These are phyloP conservation scores for Dilophus febrilis DNA, from an alignment of 2,888 invertebrate species.

Conservation along the genomic window DNA sequence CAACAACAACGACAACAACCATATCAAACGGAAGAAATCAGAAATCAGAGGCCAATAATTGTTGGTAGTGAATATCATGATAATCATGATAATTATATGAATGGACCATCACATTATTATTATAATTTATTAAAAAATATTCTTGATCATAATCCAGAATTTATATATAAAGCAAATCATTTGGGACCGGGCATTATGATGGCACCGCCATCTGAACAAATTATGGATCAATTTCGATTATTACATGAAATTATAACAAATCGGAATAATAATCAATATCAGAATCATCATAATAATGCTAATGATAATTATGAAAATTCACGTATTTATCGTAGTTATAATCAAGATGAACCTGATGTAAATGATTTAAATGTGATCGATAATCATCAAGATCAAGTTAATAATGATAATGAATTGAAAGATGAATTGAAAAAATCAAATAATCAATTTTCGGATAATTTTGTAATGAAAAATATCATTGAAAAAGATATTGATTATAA, in stretches of 20 bases:
- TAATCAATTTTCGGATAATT: not conserved
- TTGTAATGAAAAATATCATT: too few relatives aligned
- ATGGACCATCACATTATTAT: not conserved
- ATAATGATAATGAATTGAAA: too few relatives aligned
- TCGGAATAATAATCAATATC: too few relatives aligned
- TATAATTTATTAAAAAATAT: constrained; percentile 1
- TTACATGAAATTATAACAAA: too few relatives aligned
- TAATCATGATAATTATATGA: too few relatives aligned
- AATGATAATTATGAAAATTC: too few relatives aligned
- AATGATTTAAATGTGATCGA: not conserved
- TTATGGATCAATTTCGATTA: not conserved
- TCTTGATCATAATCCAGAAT: not conserved
- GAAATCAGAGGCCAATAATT: not conserved
- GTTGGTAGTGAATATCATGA: not conserved
- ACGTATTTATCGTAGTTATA: not conserved
- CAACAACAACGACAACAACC: too few relatives aligned
- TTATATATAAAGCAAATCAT: not conserved
- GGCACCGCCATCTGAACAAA: not conserved
- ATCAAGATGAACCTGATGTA: not conserved
- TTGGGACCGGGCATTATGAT: not conserved
- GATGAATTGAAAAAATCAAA: too few relatives aligned
- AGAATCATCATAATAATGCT: too few relatives aligned
- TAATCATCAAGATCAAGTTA: too few relatives aligned
- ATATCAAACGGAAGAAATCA: too few relatives aligned
- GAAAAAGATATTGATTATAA: too few relatives aligned